Evolutionary conservation across 2,888 invertebrate genomes (phyloP), one percentile per base, ranked within the genome.

Genomic region (Apocheima hispidaria): DNA sequence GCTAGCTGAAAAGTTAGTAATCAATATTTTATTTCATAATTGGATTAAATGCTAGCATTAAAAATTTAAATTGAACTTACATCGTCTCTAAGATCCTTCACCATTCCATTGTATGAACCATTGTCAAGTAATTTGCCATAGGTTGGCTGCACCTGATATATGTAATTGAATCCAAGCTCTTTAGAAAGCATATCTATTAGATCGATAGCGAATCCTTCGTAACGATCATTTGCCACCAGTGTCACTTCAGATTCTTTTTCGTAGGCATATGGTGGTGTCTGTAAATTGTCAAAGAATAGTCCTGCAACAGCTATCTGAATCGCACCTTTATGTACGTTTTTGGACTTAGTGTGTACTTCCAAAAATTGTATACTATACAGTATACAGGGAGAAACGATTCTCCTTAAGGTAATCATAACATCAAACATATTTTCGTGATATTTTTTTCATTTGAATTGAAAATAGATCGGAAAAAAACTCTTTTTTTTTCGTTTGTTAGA

Each of bases 241-340:
- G 87, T 84, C 5, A 76, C 83, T 2, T 94, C 81, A 0, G 96
- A 95, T 65, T 96, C 93, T 78, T 95, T 97, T 23, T 95, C 79
- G 94, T 97, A 97, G 2, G 96, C 96, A 74, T 98, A 99, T 0
- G 99, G 99, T 33, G 94, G 93, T 66, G 96, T 96, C 98, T 98
- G 81, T 26, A 81, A 74, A 54, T 50, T 14, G 35, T 14, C 35
- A 35, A 35, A 33, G 4, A 36, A n/a, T n/a, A n/a, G n/a, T n/a
- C n/a, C n/a, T n/a, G n/a, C n/a, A n/a, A n/a, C n/a, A n/a, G n/a
- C n/a, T n/a, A n/a, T n/a, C n/a, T n/a, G n/a, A n/a, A n/a, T n/a
- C n/a, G n/a, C n/a, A n/a, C n/a, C n/a, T n/a, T n/a, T n/a, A n/a
- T n/a, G n/a, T n/a, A n/a, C n/a, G n/a, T n/a, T n/a, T n/a, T n/a